Evolutionary conservation across 2,113 vertebrate genomes (phyloP).

Genomic region (Oostethus manadensis): DNA sequence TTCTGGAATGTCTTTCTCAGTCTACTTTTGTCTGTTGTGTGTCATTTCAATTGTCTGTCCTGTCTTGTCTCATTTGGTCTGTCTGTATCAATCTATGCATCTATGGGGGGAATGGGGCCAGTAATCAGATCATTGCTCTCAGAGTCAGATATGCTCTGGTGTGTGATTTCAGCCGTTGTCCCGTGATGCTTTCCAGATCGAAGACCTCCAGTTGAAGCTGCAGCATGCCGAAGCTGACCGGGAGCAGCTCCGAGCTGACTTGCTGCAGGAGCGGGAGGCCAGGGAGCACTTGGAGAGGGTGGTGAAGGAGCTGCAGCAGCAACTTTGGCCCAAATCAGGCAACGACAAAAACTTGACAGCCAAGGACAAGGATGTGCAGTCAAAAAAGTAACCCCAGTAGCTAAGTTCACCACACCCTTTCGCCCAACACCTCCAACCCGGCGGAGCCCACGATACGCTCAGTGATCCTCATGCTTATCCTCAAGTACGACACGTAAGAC

Average conservation of each 20-base stretch:
- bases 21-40: neutral
- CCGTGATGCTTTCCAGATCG: conserved; percentile 74
- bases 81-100: neutral
- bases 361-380: conserved; percentile 53
- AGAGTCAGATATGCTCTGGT: conserved; percentile 6
- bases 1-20: neutral
- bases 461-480: conserved; percentile 1
- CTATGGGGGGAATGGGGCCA: neutral
- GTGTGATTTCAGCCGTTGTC: conserved; percentile 1
- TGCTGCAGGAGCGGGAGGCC: conserved; percentile 88
- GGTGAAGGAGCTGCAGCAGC: conserved; percentile 95
- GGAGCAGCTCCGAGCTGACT: conserved; percentile 89
- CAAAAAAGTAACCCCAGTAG: conserved; percentile 39
- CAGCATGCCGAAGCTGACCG: conserved; percentile 90
- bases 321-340: conserved; percentile 84
- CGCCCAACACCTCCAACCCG: neutral
- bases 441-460: conserved; percentile 2
- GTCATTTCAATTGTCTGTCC: neutral
- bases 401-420: neutral
- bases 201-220: conserved; percentile 93
- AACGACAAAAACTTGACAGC: conserved; percentile 52
- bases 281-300: conserved; percentile 93
- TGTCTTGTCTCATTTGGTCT: neutral
- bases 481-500: neutral
- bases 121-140: neutral